These are phyloP conservation scores for Amphiprion ocellaris DNA, from an alignment of 2,113 vertebrate genomes.

Conservation along the genomic window DNA sequence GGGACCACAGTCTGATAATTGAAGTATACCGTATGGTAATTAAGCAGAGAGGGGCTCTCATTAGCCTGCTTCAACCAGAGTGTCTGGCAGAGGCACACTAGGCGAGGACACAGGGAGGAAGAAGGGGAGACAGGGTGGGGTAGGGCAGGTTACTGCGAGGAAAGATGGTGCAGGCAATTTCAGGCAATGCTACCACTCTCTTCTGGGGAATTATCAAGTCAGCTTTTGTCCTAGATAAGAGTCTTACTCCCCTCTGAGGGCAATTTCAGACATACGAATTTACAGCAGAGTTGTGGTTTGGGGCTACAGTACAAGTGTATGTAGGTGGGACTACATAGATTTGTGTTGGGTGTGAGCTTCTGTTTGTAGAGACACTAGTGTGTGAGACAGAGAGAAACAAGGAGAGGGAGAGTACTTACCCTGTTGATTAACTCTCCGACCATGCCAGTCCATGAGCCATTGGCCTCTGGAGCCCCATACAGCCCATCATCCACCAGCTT, in stretches of 20 bases:
- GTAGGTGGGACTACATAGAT: conserved; percentile 11
- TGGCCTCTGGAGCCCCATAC: conserved; percentile 93
- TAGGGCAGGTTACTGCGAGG: conserved; percentile 7
- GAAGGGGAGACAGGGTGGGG: background rate
- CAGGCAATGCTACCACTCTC: conserved; percentile 62
- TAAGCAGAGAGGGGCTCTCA: conserved; percentile 76
- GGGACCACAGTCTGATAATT: conserved; percentile 79
- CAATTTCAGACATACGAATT: conserved; percentile 74
- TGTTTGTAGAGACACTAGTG: conserved; percentile 32
- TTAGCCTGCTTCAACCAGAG: conserved; percentile 72
- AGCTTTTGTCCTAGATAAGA: conserved; percentile 80
- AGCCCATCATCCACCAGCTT: conserved; percentile 94
- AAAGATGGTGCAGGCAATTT: conserved; percentile 56
- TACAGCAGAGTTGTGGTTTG: conserved; percentile 72
- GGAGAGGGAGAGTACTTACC: conserved; percentile 78
- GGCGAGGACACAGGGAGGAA: conserved; percentile 38
- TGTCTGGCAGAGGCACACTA: conserved; percentile 56
- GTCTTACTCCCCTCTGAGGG: conserved; percentile 70
- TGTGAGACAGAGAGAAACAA: conserved; percentile 3
- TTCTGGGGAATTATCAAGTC: conserved; percentile 78
- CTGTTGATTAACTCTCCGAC: conserved; percentile 96
- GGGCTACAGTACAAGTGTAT: conserved; percentile 58
- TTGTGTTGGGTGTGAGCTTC: conserved; percentile 25
- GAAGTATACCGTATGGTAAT: conserved; percentile 81
- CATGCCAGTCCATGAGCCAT: conserved; percentile 97